Conservation (phyloP, 2,113 vertebrate genomes). For the Jaculus jaculus region DNA sequence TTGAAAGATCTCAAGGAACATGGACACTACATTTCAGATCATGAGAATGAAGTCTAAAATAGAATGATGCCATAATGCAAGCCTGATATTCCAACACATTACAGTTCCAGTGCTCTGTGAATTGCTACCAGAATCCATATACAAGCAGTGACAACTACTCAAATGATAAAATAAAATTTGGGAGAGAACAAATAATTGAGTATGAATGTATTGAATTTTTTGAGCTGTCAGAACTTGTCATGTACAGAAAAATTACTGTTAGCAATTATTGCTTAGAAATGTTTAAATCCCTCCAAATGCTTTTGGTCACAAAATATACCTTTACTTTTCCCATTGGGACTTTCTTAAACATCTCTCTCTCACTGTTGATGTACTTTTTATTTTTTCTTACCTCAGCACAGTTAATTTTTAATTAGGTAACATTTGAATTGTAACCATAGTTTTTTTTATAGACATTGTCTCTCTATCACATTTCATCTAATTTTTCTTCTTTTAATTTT, state of each 20-base stretch:
- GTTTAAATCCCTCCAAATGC: neutral
- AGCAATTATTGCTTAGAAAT: neutral
- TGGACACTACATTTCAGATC: neutral
- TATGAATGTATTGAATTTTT: neutral
- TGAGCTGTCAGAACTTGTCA: neutral
- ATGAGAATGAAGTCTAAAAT: constrained; percentile 2
- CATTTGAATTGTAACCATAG: too few species aligned
- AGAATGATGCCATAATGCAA: neutral
- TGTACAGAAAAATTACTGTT: constrained; percentile 8
- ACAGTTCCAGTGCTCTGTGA: neutral
- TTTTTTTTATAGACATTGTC: too few species aligned
- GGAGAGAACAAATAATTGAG: neutral
- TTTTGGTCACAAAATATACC: neutral
- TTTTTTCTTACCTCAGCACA: too few species aligned
- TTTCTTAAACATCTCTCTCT: neutral
- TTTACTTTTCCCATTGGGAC: neutral
- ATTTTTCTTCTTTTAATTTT: too few species aligned
- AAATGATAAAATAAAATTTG: neutral
- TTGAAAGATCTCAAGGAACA: neutral
- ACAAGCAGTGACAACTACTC: neutral
- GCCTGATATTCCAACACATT: neutral
- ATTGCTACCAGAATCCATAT: neutral
- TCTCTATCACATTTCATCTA: too few species aligned
- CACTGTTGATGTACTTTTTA: too few species aligned
- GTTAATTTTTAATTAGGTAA: too few species aligned